Evolutionary conservation across 2,797 vertebrate species (phyloP).

Genomic region (Sebastes melanostomus): DNA sequence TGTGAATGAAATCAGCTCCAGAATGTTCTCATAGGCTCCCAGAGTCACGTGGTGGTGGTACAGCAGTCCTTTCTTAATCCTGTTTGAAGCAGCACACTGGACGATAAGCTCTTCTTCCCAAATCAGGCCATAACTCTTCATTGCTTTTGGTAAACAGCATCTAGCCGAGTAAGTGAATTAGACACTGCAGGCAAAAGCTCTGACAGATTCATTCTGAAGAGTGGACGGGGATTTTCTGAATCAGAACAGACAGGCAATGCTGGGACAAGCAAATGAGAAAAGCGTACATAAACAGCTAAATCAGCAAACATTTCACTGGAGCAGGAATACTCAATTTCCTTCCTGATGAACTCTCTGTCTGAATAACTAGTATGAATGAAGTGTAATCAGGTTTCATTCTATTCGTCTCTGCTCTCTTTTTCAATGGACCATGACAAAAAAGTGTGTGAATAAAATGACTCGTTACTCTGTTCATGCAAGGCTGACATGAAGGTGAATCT

Average conservation of each 20-base stretch:
- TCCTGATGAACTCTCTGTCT: not conserved
- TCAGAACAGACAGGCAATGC: constrained; percentile 13
- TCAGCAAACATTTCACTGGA: not conserved
- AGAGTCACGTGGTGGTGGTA: constrained; percentile 33
- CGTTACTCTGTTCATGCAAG: not conserved
- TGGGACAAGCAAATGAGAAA: not conserved
- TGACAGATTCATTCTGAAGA: constrained; percentile 54
- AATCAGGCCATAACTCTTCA: constrained; percentile 45
- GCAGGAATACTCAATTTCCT: not conserved
- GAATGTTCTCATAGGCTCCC: constrained; percentile 37
- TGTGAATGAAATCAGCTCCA: constrained; percentile 65
- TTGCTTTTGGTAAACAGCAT: constrained; percentile 42
- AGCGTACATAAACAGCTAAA: not conserved
- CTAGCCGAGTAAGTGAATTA: constrained; percentile 46
- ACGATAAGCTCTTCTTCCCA: constrained; percentile 32
- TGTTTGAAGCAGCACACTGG: constrained; percentile 16
- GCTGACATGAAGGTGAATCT: not conserved
- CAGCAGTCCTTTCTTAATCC: constrained; percentile 35
- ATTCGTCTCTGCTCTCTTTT: not conserved
- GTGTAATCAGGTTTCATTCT: not conserved
- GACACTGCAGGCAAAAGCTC: constrained; percentile 32
- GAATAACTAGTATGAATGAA: not conserved
- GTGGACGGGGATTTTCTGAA: constrained; percentile 33
- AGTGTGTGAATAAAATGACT: not conserved
- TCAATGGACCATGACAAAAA: not conserved